A percentile compares a stretch with the other conserved stretches of the same genome.
Conservation (phyloP, 53 echinoderm and acorn worm species). For the Actinopyga echinites region DNA sequence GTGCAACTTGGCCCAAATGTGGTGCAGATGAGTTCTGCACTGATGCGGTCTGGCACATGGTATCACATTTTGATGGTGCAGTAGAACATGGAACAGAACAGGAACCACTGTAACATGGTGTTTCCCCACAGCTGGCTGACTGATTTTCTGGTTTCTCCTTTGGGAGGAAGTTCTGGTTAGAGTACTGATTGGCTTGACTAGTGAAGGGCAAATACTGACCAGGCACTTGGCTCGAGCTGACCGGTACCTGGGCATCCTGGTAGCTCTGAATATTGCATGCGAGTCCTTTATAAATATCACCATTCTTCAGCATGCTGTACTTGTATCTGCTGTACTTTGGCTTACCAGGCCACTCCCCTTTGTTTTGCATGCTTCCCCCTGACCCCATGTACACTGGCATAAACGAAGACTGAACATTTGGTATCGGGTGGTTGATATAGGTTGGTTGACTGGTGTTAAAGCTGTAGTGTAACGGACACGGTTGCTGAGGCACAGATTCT, state of each 20-base stretch:
- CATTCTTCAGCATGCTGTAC: slow-evolving; percentile 95
- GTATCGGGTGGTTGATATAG: slow-evolving; percentile 32
- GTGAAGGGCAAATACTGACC: background rate
- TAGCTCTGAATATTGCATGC: slow-evolving; percentile 11
- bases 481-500: background rate
- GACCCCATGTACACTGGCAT: slow-evolving; percentile 33
- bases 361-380: background rate
- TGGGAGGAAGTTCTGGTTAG: background rate
- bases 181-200: slow-evolving; percentile 25
- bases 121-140: background rate
- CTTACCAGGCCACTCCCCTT: slow-evolving; percentile 37
- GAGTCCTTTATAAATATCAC: slow-evolving; percentile 53
- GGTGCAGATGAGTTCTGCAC: background rate
- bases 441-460: slow-evolving; percentile 33
- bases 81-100: background rate
- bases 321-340: slow-evolving; percentile 89
- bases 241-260: background rate
- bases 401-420: slow-evolving; percentile 33
- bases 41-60: slow-evolving; percentile 26
- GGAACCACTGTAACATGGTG: background rate
- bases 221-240: background rate
- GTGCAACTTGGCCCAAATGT: background rate
- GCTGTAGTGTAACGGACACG: slow-evolving; percentile 37
- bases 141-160: background rate
- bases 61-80: background rate